Evolutionary conservation across 2,888 invertebrate genomes (phyloP).

Genomic region (Lydus trimaculatus): DNA sequence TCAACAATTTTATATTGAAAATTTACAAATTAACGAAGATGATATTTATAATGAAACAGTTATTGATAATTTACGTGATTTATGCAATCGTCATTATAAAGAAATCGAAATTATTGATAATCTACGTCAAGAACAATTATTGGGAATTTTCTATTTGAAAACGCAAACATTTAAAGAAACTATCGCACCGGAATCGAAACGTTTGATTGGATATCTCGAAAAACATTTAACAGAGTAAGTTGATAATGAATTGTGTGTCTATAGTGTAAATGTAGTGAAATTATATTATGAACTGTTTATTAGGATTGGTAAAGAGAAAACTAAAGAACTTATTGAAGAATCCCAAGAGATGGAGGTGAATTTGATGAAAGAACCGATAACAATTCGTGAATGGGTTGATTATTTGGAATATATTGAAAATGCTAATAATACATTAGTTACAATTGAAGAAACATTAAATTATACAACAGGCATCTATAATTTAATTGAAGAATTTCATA

Average conservation of each 20-base stretch:
- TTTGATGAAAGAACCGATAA: conserved; percentile 69
- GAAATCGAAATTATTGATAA: conserved; percentile 74
- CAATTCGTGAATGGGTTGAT: conserved; percentile 76
- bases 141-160: conserved; percentile 78
- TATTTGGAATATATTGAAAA: conserved; percentile 76
- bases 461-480: conserved; percentile 85
- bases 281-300: conserved; percentile 8
- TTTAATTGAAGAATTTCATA: conserved; percentile 80
- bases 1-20: conserved; percentile 73
- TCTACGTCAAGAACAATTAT: conserved; percentile 70
- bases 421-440: conserved; percentile 70
- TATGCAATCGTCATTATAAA: conserved; percentile 72
- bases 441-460: conserved; percentile 76
- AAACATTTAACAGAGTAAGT: conserved; percentile 72
- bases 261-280: no score
- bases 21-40: conserved; percentile 70
- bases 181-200: conserved; percentile 74
- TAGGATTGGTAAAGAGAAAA: conserved; percentile 69
- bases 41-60: conserved; percentile 70
- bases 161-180: conserved; percentile 74
- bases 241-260: no score
- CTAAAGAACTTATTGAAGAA: conserved; percentile 64
- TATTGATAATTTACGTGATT: conserved; percentile 69
- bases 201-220: conserved; percentile 72
- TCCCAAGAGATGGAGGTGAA: conserved; percentile 71